Percentiles rank a stretch among this genome's conserved stretches.
Evolutionary conservation across 2,113 vertebrate genomes (phyloP).

Genomic region (Tricholaema leucomelas): DNA sequence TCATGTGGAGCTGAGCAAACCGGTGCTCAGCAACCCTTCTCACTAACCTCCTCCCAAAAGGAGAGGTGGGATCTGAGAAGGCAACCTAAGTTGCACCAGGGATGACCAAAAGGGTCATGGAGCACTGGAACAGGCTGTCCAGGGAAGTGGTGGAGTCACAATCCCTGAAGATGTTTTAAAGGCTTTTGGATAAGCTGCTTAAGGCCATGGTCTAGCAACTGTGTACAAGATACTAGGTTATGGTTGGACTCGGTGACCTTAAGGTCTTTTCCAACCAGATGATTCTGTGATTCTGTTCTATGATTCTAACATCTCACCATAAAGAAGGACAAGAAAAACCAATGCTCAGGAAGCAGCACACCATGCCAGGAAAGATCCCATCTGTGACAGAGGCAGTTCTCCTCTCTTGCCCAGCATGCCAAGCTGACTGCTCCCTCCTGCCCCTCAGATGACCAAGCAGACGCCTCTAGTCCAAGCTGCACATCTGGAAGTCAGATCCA

Average conservation of each 20-base stretch:
- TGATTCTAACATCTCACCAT: neutral
- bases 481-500: conserved; percentile 66
- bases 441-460: neutral
- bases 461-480: conserved; percentile 8
- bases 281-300: too few relatives aligned
- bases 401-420: neutral
- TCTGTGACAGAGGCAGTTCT: neutral
- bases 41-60: neutral
- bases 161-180: too few relatives aligned
- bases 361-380: neutral
- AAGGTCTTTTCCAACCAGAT: too few relatives aligned
- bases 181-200: too few relatives aligned
- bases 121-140: too few relatives aligned
- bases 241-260: too few relatives aligned
- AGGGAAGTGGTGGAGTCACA: too few relatives aligned
- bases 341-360: neutral
- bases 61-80: neutral
- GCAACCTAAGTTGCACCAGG: too few relatives aligned
- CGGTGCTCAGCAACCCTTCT: neutral
- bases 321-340: neutral
- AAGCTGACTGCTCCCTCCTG: neutral
- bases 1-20: neutral
- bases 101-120: too few relatives aligned
- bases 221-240: too few relatives aligned
- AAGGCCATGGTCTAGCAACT: too few relatives aligned